Evolutionary conservation across 2,113 vertebrate species (phyloP), one percentile per base, ranked within the genome.

Genomic region (Lates calcarifer): DNA sequence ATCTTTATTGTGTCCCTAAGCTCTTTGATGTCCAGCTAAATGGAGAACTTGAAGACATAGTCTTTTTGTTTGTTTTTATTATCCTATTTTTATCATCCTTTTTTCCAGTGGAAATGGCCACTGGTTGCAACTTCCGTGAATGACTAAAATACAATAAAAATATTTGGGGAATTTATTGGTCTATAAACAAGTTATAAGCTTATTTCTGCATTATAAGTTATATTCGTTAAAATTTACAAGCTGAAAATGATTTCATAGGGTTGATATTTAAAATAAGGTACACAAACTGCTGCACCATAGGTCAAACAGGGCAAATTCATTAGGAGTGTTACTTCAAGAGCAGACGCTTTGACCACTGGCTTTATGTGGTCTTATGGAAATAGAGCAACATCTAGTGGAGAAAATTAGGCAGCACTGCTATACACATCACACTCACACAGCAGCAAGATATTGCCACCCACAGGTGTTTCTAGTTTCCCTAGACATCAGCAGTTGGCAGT

Each of bases 351-450:
- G 57, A 49, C 61, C 3, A 66, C 57, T 31, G 24, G 14, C 29
- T 66, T 18, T 61, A 9, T 57, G 9, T 10, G 10, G 4, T 56
- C 2, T 17, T 1, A 18, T 84, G 70, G 35, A 79, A 62, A 58
- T 71, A 77, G 17, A 89, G 63, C 85, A 1, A 2, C 85, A 75
- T 53, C 91, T 89, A 56, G 83, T 83, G 87, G 86, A 56, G 57
- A 87, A 61, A 47, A 12, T 7, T 0, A 69, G 37, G 53, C 11
- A 69, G 20, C 43, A 80, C 70, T 17, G 6, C n/a, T 47, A 2
- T 17, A 33, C 6, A 14, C 0, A 18, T 13, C n/a, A 31, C 0
- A 17, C 15, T n/a, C n/a, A 31, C 0, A 15, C 14, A 13, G 15
- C 47, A 39, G 13, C 11, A 15, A 2, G 17, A 29, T 2, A 20